These are phyloP conservation scores for Mylabris phalerata DNA, from an alignment of 1,140 invertebrate genomes.

Conservation along the genomic window DNA sequence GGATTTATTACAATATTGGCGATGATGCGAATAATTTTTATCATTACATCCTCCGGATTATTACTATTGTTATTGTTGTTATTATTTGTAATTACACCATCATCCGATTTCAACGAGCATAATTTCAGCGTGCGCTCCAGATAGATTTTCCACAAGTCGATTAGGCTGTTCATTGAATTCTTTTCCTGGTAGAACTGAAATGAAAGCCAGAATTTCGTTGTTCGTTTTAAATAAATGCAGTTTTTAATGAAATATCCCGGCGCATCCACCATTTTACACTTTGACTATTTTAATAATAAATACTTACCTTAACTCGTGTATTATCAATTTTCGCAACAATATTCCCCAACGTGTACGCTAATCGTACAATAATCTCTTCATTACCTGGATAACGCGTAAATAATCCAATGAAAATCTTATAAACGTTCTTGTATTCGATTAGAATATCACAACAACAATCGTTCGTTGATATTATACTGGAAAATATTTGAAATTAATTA, in stretches of 20 bases:
- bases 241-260: background rate
- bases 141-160: slow-evolving; percentile 54
- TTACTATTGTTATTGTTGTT: background rate
- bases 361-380: slow-evolving; percentile 57
- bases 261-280: background rate
- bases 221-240: no score
- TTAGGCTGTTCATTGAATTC: slow-evolving; percentile 48
- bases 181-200: slow-evolving; percentile 52
- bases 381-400: slow-evolving; percentile 52
- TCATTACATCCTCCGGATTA: background rate
- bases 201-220: slow-evolving; percentile 12
- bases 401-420: slow-evolving; percentile 49
- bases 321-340: slow-evolving; percentile 50
- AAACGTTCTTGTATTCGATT: slow-evolving; percentile 47
- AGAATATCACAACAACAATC: slow-evolving; percentile 63
- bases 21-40: slow-evolving; percentile 56
- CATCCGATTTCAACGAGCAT: slow-evolving; percentile 43
- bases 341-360: slow-evolving; percentile 61
- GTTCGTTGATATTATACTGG: slow-evolving; percentile 69
- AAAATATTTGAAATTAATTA: slow-evolving; percentile 23
- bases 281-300: background rate
- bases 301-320: slow-evolving; percentile 33
- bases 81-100: slow-evolving; percentile 60
- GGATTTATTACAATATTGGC: slow-evolving; percentile 69
- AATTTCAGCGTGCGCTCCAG: slow-evolving; percentile 46